Evolutionary conservation across 2,113 vertebrate genomes (phyloP).

Genomic region (Sceloporus tristichus): DNA sequence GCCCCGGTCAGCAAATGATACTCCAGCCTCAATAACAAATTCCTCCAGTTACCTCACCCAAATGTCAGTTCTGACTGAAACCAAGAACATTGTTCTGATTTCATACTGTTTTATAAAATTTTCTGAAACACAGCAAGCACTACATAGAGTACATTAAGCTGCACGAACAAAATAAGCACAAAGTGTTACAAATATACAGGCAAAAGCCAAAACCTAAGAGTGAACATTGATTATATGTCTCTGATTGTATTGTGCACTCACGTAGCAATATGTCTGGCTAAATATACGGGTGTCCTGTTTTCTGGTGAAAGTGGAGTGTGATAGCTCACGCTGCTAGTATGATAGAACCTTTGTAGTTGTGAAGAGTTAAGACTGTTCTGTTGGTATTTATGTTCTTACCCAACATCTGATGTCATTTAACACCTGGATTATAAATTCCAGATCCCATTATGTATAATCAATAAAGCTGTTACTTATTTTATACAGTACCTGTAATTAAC

Average conservation of each 20-base stretch:
- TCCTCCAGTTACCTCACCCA: not conserved
- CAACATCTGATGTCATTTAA: conserved; percentile 64
- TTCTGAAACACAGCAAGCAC: conserved; percentile 38
- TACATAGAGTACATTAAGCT: conserved; percentile 68
- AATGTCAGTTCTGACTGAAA: conserved; percentile 18
- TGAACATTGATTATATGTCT: conserved; percentile 62
- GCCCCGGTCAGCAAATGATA: not conserved
- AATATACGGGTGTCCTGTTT: conserved; percentile 69
- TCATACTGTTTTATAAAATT: conserved; percentile 54
- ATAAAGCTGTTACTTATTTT: conserved; percentile 78
- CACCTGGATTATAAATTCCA: conserved; percentile 54
- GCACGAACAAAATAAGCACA: conserved; percentile 78
- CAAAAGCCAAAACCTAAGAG: conserved; percentile 69
- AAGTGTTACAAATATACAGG: conserved; percentile 65
- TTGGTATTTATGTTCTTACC: conserved; percentile 58
- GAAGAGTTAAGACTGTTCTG: conserved; percentile 64
- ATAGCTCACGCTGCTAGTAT: conserved; percentile 54
- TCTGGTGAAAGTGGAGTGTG: conserved; percentile 62
- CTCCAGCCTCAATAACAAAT: not conserved
- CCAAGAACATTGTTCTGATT: conserved; percentile 59
- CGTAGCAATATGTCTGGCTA: conserved; percentile 55
- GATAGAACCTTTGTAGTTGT: conserved; percentile 52
- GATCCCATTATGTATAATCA: conserved; percentile 68
- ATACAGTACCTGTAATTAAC: conserved; percentile 71
- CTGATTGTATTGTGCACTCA: conserved; percentile 46